Base-by-base conservation (phyloP, 2,888 invertebrate genomes). In the Phymatocera aterrima region DNA sequence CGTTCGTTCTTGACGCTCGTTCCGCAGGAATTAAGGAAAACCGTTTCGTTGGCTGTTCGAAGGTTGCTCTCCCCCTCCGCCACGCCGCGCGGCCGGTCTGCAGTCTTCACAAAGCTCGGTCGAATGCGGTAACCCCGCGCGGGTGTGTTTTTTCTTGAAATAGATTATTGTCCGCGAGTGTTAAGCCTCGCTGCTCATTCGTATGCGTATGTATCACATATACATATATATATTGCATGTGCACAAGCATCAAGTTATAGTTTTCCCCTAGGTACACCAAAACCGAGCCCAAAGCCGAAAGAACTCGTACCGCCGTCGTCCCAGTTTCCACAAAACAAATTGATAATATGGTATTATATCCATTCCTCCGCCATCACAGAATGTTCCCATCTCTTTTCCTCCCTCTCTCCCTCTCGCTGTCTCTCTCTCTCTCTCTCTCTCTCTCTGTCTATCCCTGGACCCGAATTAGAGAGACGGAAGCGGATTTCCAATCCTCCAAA, bases 391-490 rank as follows among this genome's bases (percentile, higher is more conserved):
- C 28, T 57, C 28, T n/a, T n/a, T n/a, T n/a, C n/a, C n/a, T n/a
- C n/a, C n/a, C n/a, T n/a, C n/a, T n/a, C n/a, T n/a, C n/a, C n/a
- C n/a, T n/a, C n/a, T n/a, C n/a, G n/a, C n/a, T n/a, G n/a, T n/a
- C n/a, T n/a, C n/a, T n/a, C n/a, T n/a, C n/a, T n/a, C n/a, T n/a
- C n/a, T n/a, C n/a, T n/a, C n/a, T n/a, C 54, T n/a, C n/a, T n/a
- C n/a, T n/a, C n/a, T n/a, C n/a, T n/a, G n/a, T n/a, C n/a, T n/a
- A n/a, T n/a, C n/a, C n/a, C 54, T n/a, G 15, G 15, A 68, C 46
- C 68, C 46, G 43, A 68, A 68, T 68, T 68, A 64, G 64, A 54
- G 18, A 68, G 68, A 68, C 68, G 68, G 68, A 68, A 68, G 68
- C 46, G 68, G 28, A 46, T n/a, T 6, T 68, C 28, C 68, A 68